Evolutionary conservation across 2,797 vertebrate species (phyloP), one percentile per base, ranked within the genome.

Genomic region (Mareca strepera): DNA sequence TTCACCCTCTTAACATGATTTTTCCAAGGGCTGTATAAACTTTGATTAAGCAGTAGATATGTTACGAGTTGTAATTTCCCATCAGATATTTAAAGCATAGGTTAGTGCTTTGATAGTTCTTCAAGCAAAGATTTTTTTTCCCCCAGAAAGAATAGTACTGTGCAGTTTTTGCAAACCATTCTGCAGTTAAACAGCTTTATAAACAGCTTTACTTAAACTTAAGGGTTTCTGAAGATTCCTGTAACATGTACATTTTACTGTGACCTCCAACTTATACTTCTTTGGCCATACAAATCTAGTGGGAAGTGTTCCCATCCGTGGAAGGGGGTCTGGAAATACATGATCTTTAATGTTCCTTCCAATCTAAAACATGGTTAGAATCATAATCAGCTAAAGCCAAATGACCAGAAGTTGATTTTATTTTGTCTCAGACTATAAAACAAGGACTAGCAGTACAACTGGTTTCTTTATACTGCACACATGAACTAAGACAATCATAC

Each of bases 401-500:
- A 56, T 9, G 11, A 74, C 15, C 10, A 43, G 15, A 87, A 73
- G 13, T 0, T 50, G 8, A 55, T 14, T 50, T 86, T 23, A 48
- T 48, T 48, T 79, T 14, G 55, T 59, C 28, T 92, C 20, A 10
- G 12, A 48, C 9, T 56, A 79, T 12, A 81, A 69, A 68, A 81
- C 20, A 78, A 0, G 1, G 21, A 43, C 11, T 48, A 91, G 11
- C 5, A 56, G 1, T 63, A 63, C 6, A 3, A 88, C n/a, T 35
- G 2, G 44, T 35, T 88, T 67, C 28, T 87, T 53, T 68, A 25
- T 39, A 72, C 64, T 46, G 17, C 0, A 0, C 22, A 72, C 72
- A 16, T 68, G 12, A 3, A 4, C 9, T 6, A 7, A 46, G 11
- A 90, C 8, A 66, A 37, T n/a, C 11, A 82, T 64, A 77, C 11